Conservation (phyloP, 92 coral and sea anemone genomes). For the Anthopleura xanthogrammica region DNA sequence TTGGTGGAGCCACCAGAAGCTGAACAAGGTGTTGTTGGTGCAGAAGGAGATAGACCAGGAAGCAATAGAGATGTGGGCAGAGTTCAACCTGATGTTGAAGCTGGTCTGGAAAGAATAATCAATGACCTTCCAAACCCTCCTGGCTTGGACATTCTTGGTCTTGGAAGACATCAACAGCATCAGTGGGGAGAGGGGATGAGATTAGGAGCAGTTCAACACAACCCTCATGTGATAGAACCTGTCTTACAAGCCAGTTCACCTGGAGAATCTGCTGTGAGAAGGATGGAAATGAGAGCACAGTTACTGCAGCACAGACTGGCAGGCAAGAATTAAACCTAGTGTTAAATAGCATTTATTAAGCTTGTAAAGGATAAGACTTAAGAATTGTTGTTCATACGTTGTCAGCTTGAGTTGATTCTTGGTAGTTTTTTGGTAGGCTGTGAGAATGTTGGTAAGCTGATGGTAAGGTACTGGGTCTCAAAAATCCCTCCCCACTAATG, state of each 20-base stretch:
- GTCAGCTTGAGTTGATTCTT: too few species aligned
- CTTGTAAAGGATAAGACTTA: background rate
- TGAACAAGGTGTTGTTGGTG: background rate
- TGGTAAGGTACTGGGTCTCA: too few species aligned
- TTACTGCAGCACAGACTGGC: conserved; percentile 33
- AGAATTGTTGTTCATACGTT: background rate
- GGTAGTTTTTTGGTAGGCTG: too few species aligned
- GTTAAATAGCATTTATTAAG: background rate
- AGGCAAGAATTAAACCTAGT: conserved; percentile 20
- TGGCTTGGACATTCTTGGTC: background rate
- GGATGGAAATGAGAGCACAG: conserved; percentile 67
- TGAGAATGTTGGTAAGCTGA: too few species aligned
- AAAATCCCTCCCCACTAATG: too few species aligned
- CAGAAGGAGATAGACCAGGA: background rate
- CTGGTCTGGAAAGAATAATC: background rate
- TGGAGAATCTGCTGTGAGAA: conserved; percentile 76
- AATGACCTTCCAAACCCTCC: conserved; percentile 1
- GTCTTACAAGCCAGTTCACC: conserved; percentile 67
- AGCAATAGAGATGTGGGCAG: background rate
- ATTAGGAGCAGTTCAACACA: conserved; percentile 69
- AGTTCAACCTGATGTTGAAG: background rate
- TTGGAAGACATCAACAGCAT: conserved; percentile 2
- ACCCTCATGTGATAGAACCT: conserved; percentile 73
- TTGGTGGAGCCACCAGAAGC: background rate
- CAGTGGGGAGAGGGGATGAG: conserved; percentile 86